Percentiles rank a stretch among this genome's conserved stretches.
Conservation (phyloP, 2,888 invertebrate genomes). For the Xestoiulus laeticollis region DNA sequence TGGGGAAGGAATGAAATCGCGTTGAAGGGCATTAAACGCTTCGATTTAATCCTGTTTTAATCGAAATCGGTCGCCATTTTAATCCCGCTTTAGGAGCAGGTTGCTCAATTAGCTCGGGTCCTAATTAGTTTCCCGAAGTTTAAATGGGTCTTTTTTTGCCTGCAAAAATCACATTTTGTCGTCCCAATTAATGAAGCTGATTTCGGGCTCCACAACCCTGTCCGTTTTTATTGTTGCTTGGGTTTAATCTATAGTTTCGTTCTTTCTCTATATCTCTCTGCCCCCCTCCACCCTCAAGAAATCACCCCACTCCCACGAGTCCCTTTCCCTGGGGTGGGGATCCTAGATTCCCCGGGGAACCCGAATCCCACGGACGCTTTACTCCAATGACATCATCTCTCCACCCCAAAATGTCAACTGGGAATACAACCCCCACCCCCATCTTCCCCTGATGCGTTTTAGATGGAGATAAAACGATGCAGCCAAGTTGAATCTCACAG, state of each 20-base stretch:
- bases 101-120: neutral
- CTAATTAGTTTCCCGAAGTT: conserved; percentile 6
- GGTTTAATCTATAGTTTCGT: neutral
- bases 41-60: conserved; percentile 12
- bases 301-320: neutral
- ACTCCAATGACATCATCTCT: neutral
- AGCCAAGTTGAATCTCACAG: neutral
- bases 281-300: no score
- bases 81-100: neutral
- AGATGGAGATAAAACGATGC: conserved; percentile 33
- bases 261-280: no score
- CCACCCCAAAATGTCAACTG: neutral
- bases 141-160: neutral
- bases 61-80: neutral
- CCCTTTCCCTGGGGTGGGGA: neutral
- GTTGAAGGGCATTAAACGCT: neutral
- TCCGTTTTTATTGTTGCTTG: conserved; percentile 6
- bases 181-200: conserved; percentile 8
- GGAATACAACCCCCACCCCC: neutral
- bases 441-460: conserved; percentile 7
- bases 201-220: neutral
- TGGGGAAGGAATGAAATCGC: neutral
- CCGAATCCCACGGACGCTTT: neutral
- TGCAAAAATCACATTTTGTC: neutral
- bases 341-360: neutral